Percentiles rank a stretch among this genome's conserved stretches.
Conservation (phyloP, 64 coral and sea anemone species). For the Trachythela sp. region DNA sequence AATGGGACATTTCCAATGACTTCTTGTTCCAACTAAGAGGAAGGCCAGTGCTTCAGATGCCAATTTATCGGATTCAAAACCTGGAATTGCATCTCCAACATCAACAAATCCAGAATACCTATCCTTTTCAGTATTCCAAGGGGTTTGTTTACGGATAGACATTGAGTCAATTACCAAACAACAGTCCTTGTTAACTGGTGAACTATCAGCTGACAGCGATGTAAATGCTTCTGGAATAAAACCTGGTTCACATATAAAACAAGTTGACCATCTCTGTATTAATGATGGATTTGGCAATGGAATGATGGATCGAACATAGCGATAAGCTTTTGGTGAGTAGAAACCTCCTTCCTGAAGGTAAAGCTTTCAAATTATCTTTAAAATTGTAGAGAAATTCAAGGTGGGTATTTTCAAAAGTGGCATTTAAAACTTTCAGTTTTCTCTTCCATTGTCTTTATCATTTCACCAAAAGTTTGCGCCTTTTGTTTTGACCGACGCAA, state of each 20-base stretch:
- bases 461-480: background rate
- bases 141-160: background rate
- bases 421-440: background rate
- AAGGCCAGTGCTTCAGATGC: background rate
- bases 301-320: background rate
- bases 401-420: background rate
- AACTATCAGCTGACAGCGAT: background rate
- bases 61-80: background rate
- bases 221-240: slow-evolving; percentile 6
- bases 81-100: background rate
- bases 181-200: background rate
- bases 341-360: background rate
- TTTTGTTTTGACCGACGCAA: background rate
- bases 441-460: background rate
- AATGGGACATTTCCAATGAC: too few species aligned
- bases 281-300: slow-evolving; percentile 2
- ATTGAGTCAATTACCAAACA: background rate
- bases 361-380: background rate
- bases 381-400: background rate
- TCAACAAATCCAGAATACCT: background rate
- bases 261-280: background rate
- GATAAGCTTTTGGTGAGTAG: slow-evolving; percentile 6
- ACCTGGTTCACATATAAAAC: background rate
- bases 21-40: too few species aligned
- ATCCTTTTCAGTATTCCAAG: background rate